Conservation (phyloP, 2,888 invertebrate species). For the Callimorpha dominula region DNA sequence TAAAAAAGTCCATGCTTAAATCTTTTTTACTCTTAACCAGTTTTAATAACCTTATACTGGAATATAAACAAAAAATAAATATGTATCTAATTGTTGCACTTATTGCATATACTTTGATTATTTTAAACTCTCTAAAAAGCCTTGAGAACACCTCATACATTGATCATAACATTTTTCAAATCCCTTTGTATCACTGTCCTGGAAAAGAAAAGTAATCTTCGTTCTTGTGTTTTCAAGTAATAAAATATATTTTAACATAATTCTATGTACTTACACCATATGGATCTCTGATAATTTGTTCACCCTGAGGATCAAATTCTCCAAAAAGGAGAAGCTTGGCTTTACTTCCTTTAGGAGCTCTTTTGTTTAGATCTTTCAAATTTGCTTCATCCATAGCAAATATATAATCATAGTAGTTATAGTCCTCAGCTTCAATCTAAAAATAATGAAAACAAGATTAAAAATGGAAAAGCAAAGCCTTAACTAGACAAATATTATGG, state of each 20-base stretch:
- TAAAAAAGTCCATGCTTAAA: background rate
- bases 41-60: background rate
- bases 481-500: background rate
- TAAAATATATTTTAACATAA: too few relatives aligned
- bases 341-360: constrained; percentile 88
- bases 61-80: background rate
- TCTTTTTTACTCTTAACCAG: background rate
- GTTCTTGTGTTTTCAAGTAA: background rate
- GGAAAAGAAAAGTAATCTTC: constrained; percentile 39
- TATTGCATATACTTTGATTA: background rate
- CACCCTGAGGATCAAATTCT: constrained; percentile 93
- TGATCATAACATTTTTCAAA: constrained; percentile 83
- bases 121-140: constrained; percentile 67
- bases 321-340: constrained; percentile 94
- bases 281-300: constrained; percentile 95
- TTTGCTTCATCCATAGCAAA: constrained; percentile 98
- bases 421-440: constrained; percentile 92
- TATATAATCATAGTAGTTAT: constrained; percentile 93
- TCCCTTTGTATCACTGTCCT: constrained; percentile 74
- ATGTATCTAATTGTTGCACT: background rate
- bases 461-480: background rate
- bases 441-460: constrained; percentile 50
- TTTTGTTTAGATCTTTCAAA: constrained; percentile 89
- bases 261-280: constrained; percentile 92
- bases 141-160: constrained; percentile 78